A percentile compares a stretch with the other conserved stretches of the same genome.
These are phyloP conservation scores for Anseranas semipalmata DNA, from an alignment of 2,113 vertebrate genomes.

Conservation along the genomic window DNA sequence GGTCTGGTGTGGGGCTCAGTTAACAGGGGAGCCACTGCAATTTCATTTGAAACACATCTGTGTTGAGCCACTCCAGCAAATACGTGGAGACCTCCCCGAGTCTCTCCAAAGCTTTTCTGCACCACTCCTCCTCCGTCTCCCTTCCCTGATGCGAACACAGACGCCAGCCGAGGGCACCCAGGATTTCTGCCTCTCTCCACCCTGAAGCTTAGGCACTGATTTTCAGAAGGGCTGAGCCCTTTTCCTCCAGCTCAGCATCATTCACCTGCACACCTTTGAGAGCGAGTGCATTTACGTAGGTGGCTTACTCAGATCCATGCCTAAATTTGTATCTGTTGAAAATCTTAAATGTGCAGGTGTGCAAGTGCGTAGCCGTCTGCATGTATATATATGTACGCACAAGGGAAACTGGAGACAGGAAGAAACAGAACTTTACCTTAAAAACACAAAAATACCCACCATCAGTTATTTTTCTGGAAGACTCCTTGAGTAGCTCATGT, in stretches of 20 bases:
- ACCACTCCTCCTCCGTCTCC: not conserved
- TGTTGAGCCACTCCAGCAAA: not conserved
- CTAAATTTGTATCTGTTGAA: not conserved
- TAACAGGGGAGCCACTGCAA: not conserved
- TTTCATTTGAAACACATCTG: not conserved
- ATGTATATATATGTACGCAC: rapidly evolving
- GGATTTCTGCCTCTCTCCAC: not conserved
- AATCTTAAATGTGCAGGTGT: not conserved
- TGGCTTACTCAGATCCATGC: not conserved
- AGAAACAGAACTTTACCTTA: not conserved
- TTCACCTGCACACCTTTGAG: not conserved
- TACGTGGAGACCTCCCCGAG: not conserved
- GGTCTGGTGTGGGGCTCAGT: not conserved
- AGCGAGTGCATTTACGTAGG: not conserved
- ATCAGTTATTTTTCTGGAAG: not conserved
- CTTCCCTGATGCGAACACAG: not conserved
- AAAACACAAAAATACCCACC: not conserved
- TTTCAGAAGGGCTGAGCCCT: not conserved
- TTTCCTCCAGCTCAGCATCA: not conserved
- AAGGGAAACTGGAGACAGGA: rapidly evolving
- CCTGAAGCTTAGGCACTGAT: not conserved
- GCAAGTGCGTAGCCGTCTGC: rapidly evolving
- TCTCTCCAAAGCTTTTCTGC: not conserved
- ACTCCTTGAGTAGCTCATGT: not conserved
- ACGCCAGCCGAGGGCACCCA: not conserved